Evolutionary conservation across 2,797 vertebrate species (phyloP).

Genomic region (Chromobotia macracanthus): DNA sequence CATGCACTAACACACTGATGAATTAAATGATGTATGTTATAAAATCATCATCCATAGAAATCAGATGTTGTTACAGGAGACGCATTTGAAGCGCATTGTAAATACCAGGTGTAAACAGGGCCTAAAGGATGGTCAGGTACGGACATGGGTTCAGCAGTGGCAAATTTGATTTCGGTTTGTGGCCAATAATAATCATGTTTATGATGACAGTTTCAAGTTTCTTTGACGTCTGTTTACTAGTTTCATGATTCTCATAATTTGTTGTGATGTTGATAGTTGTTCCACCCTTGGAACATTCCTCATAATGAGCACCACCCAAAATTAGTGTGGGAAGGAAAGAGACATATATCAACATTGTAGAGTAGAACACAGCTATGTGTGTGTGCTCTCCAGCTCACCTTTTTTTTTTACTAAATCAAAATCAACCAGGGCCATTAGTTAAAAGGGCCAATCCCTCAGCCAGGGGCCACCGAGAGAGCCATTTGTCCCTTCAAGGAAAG

Average conservation of each 20-base stretch:
- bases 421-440: slow-evolving; percentile 47
- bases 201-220: background rate
- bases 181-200: slow-evolving; percentile 9
- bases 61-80: background rate
- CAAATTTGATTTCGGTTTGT: slow-evolving; percentile 7
- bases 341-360: slow-evolving; percentile 1
- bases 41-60: background rate
- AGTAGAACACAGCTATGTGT: background rate
- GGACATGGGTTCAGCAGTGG: background rate
- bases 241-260: slow-evolving; percentile 13
- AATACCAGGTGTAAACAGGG: background rate
- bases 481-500: slow-evolving; percentile 68
- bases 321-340: slow-evolving; percentile 3
- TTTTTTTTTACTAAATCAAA: slow-evolving; percentile 11
- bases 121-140: background rate
- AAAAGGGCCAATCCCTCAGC: slow-evolving; percentile 64
- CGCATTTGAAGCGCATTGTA: background rate
- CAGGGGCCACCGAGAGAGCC: slow-evolving; percentile 55
- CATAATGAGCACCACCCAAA: slow-evolving; percentile 20
- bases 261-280: slow-evolving; percentile 4
- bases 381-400: background rate
- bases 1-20: background rate
- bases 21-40: background rate
- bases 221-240: slow-evolving; percentile 14
- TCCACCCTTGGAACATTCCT: slow-evolving; percentile 1